Evolutionary conservation across 2,797 vertebrate genomes (phyloP).

Genomic region (Galaxias olidus): DNA sequence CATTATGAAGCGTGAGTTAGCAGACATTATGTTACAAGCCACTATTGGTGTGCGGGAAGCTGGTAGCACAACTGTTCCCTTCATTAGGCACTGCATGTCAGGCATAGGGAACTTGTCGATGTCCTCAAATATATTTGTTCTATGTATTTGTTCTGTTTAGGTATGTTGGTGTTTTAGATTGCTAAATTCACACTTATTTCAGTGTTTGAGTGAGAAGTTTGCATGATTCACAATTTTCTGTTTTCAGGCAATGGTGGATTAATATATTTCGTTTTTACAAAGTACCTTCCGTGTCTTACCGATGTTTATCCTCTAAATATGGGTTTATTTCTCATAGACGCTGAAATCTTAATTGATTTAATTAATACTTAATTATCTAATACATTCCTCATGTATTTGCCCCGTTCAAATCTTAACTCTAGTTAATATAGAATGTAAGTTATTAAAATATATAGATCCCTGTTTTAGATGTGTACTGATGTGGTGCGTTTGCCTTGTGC

Average conservation of each 20-base stretch:
- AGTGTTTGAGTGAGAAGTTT: neutral
- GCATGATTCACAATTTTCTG: neutral
- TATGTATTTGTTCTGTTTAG: no score
- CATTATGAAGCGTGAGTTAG: conserved; percentile 28
- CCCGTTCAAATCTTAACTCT: neutral
- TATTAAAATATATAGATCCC: neutral
- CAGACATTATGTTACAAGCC: conserved; percentile 13
- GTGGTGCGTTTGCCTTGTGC: conserved; percentile 6
- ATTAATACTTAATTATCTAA: no score
- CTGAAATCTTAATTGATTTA: no score
- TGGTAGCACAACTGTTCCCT: conserved; percentile 5
- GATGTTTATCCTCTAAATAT: no score
- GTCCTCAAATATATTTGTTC: neutral
- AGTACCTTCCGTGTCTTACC: no score
- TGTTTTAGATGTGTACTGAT: neutral
- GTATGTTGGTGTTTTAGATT: no score
- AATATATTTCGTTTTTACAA: no score
- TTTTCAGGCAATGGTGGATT: neutral
- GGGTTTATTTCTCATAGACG: no score
- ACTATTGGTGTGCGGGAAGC: neutral
- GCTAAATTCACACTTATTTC: no score
- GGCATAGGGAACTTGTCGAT: neutral
- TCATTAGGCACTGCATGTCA: neutral
- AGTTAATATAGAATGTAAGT: neutral
- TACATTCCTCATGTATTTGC: no score